Base-by-base conservation (phyloP, 2,888 invertebrate species). In the Synergus umbraculus region DNA sequence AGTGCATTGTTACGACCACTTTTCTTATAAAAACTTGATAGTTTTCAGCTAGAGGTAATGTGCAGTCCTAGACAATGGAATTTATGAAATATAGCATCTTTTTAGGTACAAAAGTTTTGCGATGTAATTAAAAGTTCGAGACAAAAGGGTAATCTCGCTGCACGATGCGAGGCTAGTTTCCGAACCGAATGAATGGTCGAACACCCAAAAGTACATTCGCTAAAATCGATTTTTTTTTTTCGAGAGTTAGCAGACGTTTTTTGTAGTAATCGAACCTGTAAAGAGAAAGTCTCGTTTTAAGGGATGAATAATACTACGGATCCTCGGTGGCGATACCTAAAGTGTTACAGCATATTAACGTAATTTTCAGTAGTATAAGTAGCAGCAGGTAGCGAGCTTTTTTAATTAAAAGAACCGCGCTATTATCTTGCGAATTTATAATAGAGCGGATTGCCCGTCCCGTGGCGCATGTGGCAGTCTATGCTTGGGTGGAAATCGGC, bases 361-460 rank as follows among this genome's bases (percentile, higher is more conserved):
- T 86, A 88, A 88, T 88, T 88, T 86, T 85, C 84, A 84, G 81
- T 82, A 81, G 49, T 29, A 66, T 18, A 41, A 66, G 85, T 5
- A 73, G 54, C 73, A 73, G 85, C 85, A 81, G 81, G 80, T 83
- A 84, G 83, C 76, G 82, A 83, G 86, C 83, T 84, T 88, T 90
- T 90, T 90, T 90, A 89, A 89, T 90, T 90, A 90, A 90, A 90
- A 90, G 85, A 86, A 87, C 87, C 84, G 83, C 83, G 83, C 87
- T 83, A 87, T 90, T 89, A 89, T 89, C 89, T 88, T 86, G 83
- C 85, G 85, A 88, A 89, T 89, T 90, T 90, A 89, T 89, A 89
- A 89, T 89, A 85, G 87, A 82, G 81, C 84, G 84, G 54, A 73
- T 73, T 41, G 73, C 73, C 67, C 22, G 73, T 73, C 73, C 81